phyloP scores from a whole-genome alignment of 2,113 vertebrate genomes.

The Macquaria ambigua region DNA sequence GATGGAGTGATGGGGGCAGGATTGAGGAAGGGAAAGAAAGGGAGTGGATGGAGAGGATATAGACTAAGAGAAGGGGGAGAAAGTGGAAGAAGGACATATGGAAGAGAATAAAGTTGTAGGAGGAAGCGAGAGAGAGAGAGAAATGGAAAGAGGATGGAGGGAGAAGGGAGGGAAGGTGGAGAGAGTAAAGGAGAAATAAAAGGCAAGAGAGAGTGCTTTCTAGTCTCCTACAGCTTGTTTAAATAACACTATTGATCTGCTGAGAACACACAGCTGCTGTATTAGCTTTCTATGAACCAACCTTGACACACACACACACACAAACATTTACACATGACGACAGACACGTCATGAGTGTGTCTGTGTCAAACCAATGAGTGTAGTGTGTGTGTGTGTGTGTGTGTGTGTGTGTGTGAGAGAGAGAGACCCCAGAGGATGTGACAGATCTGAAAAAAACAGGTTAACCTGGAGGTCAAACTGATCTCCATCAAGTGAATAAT shows the following conservation, averaged over 20 bases:
- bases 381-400: not conserved
- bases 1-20: not conserved
- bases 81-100: not conserved
- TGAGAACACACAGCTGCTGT: conserved; percentile 33
- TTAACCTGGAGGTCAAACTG: conserved; percentile 53
- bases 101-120: not conserved
- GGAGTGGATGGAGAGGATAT: too few relatives aligned
- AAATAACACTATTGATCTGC: conserved; percentile 51
- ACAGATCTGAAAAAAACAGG: conserved; percentile 24
- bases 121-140: not conserved
- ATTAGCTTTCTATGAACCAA: conserved; percentile 22
- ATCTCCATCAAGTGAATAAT: conserved; percentile 63
- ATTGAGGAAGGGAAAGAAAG: too few relatives aligned
- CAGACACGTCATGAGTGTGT: conserved; percentile 27
- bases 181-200: not conserved
- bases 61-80: not conserved
- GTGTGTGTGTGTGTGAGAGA: not conserved
- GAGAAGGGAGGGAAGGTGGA: not conserved
- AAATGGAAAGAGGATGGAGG: not conserved
- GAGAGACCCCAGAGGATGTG: not conserved
- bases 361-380: not conserved
- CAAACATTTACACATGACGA: conserved; percentile 20
- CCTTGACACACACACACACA: conserved; percentile 16
- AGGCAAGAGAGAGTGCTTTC: not conserved
- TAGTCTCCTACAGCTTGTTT: conserved; percentile 35